Evolutionary conservation across 2,797 vertebrate species (phyloP).

Genomic region (Takifugu rubripes): DNA sequence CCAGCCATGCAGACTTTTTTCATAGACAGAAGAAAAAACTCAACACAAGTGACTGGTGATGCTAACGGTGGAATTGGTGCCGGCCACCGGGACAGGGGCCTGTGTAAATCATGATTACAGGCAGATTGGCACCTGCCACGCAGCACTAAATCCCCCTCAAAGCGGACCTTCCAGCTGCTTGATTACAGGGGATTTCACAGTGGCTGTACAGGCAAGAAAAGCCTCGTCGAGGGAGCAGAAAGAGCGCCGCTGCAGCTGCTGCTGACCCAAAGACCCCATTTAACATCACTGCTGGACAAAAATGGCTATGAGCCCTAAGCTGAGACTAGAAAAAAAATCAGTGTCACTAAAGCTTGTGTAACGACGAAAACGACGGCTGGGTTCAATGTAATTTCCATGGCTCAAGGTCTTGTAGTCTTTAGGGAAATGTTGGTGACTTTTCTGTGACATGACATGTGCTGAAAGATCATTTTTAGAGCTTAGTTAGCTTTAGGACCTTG

Average conservation of each 20-base stretch:
- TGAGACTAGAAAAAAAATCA: constrained; percentile 7
- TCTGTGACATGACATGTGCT: constrained; percentile 33
- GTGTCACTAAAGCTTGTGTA: too few species aligned
- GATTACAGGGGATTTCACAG: constrained; percentile 64
- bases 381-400: constrained; percentile 14
- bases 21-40: background rate
- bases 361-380: background rate
- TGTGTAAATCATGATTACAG: constrained; percentile 55
- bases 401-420: constrained; percentile 3
- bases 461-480: constrained; percentile 44
- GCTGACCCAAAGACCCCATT: constrained; percentile 53
- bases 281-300: constrained; percentile 16
- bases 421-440: constrained; percentile 6
- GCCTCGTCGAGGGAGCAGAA: constrained; percentile 26
- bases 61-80: constrained; percentile 26
- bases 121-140: constrained; percentile 61
- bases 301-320: constrained; percentile 20
- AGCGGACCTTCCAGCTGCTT: constrained; percentile 59
- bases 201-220: constrained; percentile 44
- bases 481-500: constrained; percentile 53
- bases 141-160: constrained; percentile 59
- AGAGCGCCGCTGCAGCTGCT: constrained; percentile 15
- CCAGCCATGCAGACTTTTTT: background rate
- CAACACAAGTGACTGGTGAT: too few species aligned
- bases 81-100: constrained; percentile 21